Evolutionary conservation across 2,888 invertebrate genomes (phyloP).

Genomic region (Tricholauxania praeusta): DNA sequence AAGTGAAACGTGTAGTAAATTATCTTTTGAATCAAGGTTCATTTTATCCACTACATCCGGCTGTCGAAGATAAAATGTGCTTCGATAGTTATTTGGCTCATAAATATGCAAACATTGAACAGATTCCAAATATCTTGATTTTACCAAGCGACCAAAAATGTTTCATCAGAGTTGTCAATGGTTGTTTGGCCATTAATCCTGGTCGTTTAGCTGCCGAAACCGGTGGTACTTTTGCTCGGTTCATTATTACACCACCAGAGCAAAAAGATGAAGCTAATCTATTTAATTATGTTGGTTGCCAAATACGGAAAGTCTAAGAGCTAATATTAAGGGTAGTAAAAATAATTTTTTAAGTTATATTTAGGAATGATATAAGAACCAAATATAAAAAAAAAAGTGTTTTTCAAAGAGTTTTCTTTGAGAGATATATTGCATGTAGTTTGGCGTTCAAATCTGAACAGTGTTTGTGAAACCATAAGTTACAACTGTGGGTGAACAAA

Average conservation of each 20-base stretch:
- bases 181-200: conserved; percentile 87
- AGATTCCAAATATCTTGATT: conserved; percentile 84
- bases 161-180: conserved; percentile 84
- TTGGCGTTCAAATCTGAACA: too few relatives aligned
- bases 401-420: background rate
- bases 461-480: too few relatives aligned
- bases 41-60: conserved; percentile 86
- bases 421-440: too few relatives aligned
- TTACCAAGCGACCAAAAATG: conserved; percentile 87
- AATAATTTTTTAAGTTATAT: too few relatives aligned
- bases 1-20: conserved; percentile 79
- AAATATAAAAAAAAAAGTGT: conserved; percentile 29
- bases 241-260: conserved; percentile 71
- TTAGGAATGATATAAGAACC: too few relatives aligned
- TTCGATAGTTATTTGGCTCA: conserved; percentile 81
- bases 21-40: conserved; percentile 83
- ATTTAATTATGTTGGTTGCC: conserved; percentile 68
- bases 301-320: conserved; percentile 69
- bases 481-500: too few relatives aligned
- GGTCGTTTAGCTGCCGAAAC: conserved; percentile 83
- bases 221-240: conserved; percentile 82
- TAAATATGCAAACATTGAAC: conserved; percentile 77
- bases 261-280: conserved; percentile 60
- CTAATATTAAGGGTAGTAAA: too few relatives aligned
- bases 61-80: conserved; percentile 72